A percentile compares a stretch with the other conserved stretches of the same genome.
Conservation (phyloP, 1,140 invertebrate genomes). For the Drosophila chauvacae region DNA sequence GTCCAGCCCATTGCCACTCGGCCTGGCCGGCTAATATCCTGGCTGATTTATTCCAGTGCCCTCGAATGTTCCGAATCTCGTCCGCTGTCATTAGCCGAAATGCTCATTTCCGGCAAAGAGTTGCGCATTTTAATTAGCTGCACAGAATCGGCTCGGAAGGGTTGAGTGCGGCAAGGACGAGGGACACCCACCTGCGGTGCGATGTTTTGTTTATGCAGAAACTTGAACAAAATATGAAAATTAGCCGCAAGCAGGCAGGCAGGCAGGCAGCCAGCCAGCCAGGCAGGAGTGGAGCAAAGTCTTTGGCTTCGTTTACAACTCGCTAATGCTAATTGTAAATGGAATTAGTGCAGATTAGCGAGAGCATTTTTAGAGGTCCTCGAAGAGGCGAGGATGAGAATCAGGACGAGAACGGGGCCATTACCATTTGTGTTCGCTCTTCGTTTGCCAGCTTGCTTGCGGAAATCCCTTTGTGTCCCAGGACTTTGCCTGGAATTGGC, state of each 20-base stretch:
- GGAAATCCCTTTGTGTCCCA: slow-evolving; percentile 50
- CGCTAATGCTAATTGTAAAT: slow-evolving; percentile 84
- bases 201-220: slow-evolving; percentile 74
- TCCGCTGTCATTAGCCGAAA: slow-evolving; percentile 73
- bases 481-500: slow-evolving; percentile 14
- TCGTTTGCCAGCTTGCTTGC: slow-evolving; percentile 57
- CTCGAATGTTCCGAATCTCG: slow-evolving; percentile 54
- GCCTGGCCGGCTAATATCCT: slow-evolving; percentile 19
- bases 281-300: slow-evolving; percentile 15
- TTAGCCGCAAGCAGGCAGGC: slow-evolving; percentile 44
- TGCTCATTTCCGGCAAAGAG: slow-evolving; percentile 81
- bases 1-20: not conserved
- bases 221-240: slow-evolving; percentile 76
- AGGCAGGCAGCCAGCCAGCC: slow-evolving; percentile 6
- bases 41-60: slow-evolving; percentile 70
- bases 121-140: slow-evolving; percentile 82
- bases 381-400: slow-evolving; percentile 5
- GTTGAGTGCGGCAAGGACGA: slow-evolving; percentile 6
- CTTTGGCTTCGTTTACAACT: slow-evolving; percentile 67
- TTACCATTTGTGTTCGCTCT: slow-evolving; percentile 64
- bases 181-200: slow-evolving; percentile 61
- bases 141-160: slow-evolving; percentile 24
- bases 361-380: slow-evolving; percentile 48
- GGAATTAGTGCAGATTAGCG: slow-evolving; percentile 80
- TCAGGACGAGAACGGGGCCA: slow-evolving; percentile 14